A percentile compares a stretch with the other conserved stretches of the same genome.
Evolutionary conservation across 2,113 vertebrate species (phyloP).

Genomic region (Reinhardtius hippoglossoides): DNA sequence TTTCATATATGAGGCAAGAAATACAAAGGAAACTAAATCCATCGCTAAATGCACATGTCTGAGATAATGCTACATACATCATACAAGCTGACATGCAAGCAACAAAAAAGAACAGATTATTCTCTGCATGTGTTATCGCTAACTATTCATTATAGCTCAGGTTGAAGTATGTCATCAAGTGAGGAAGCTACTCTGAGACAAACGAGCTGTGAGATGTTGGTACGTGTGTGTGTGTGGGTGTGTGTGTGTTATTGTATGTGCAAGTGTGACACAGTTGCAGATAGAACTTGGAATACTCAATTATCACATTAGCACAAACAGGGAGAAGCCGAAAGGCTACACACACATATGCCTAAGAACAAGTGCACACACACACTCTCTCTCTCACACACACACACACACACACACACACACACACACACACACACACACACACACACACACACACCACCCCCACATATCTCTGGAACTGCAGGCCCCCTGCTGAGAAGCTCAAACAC

Average conservation of each 20-base stretch:
- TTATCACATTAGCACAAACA: slow-evolving; percentile 82
- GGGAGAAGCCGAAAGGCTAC: slow-evolving; percentile 65
- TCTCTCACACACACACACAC: slow-evolving; percentile 11
- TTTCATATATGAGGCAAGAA: slow-evolving; percentile 4
- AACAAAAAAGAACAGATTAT: slow-evolving; percentile 37
- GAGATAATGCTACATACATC: slow-evolving; percentile 2
- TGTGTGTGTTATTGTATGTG: slow-evolving; percentile 5
- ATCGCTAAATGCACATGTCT: background rate
- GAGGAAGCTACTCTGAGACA: slow-evolving; percentile 68
- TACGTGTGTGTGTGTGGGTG: slow-evolving; percentile 1
- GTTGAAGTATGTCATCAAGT: slow-evolving; percentile 53
- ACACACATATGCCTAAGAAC: slow-evolving; percentile 40
- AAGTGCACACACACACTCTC: slow-evolving; percentile 18
- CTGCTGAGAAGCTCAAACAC: slow-evolving; percentile 79
- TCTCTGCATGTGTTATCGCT: slow-evolving; percentile 41
- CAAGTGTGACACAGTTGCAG: slow-evolving; percentile 68
- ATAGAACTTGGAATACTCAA: slow-evolving; percentile 74
- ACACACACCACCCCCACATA: slow-evolving; percentile 57
- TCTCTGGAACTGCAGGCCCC: slow-evolving; percentile 71
- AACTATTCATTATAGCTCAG: slow-evolving; percentile 50
- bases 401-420: slow-evolving; percentile 30
- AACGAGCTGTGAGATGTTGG: slow-evolving; percentile 50
- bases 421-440: slow-evolving; percentile 10
- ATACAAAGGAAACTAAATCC: background rate
- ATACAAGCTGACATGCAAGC: background rate